These are phyloP conservation scores for Heliconius charithonia DNA, from an alignment of 2,888 invertebrate species.

Conservation along the genomic window DNA sequence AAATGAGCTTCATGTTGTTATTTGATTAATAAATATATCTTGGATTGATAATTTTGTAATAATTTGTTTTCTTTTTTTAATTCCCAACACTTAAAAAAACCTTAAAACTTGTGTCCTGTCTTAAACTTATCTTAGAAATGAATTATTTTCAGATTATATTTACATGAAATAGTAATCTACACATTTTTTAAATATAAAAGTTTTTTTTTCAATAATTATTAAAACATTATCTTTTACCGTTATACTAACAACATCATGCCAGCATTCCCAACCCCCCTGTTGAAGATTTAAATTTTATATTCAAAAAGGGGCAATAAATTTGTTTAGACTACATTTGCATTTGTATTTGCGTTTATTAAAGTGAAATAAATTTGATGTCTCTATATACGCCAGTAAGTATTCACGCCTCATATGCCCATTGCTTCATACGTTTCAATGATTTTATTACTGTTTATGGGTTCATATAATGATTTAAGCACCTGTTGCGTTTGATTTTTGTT, in stretches of 20 bases:
- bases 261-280: conserved; percentile 23
- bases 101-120: neutral
- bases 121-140: neutral
- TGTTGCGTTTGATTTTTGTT: conserved; percentile 43
- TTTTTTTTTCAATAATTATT: neutral
- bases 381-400: conserved; percentile 51
- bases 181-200: neutral
- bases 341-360: conserved; percentile 75
- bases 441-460: conserved; percentile 50
- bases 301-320: conserved; percentile 52
- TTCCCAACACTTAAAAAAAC: neutral
- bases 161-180: no score
- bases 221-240: neutral
- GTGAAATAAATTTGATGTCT: conserved; percentile 70
- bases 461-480: conserved; percentile 50
- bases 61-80: neutral
- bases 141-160: neutral
- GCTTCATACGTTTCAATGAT: conserved; percentile 38
- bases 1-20: neutral
- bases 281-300: conserved; percentile 35
- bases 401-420: conserved; percentile 51
- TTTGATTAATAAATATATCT: neutral
- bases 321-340: conserved; percentile 67
- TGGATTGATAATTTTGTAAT: neutral
- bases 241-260: conserved; percentile 18